These are phyloP conservation scores for Philopedon plagiatum DNA, from an alignment of 2,888 invertebrate genomes.

Conservation along the genomic window DNA sequence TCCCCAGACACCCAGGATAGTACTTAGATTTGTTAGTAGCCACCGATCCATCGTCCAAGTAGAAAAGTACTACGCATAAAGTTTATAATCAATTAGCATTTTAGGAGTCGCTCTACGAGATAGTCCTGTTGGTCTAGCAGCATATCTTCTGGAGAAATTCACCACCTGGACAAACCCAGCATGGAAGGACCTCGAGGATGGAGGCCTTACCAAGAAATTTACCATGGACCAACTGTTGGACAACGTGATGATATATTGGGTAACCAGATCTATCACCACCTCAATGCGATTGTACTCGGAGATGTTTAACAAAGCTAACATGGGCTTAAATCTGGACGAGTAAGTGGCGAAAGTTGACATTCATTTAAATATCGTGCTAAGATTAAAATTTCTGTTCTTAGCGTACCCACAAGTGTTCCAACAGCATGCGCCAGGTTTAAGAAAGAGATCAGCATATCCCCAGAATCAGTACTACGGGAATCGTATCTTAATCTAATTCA, in stretches of 20 bases:
- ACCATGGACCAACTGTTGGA: constrained; percentile 81
- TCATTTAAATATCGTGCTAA: no score
- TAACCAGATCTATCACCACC: constrained; percentile 80
- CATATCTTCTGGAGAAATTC: constrained; percentile 93
- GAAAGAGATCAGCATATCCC: constrained; percentile 75
- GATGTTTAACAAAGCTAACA: constrained; percentile 64
- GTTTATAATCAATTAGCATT: no score
- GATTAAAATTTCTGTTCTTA: no score
- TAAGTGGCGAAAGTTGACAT: no score
- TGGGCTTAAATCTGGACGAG: constrained; percentile 19
- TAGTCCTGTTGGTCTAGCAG: constrained; percentile 88
- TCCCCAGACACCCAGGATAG: no score
- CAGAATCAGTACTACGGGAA: constrained; percentile 67
- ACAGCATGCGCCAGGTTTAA: constrained; percentile 83
- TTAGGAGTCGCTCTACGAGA: constrained; percentile 79
- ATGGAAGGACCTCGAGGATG: constrained; percentile 72
- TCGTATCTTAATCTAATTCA: constrained; percentile 52
- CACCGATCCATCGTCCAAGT: background rate
- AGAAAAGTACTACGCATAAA: background rate
- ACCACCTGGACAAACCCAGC: constrained; percentile 79
- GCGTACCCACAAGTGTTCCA: constrained; percentile 77
- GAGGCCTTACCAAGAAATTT: constrained; percentile 78
- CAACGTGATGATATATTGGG: constrained; percentile 89
- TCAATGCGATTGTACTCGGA: constrained; percentile 85
- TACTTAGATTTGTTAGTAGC: no score